Conservation (phyloP, 2,797 vertebrate species). For the Tinamus major region DNA sequence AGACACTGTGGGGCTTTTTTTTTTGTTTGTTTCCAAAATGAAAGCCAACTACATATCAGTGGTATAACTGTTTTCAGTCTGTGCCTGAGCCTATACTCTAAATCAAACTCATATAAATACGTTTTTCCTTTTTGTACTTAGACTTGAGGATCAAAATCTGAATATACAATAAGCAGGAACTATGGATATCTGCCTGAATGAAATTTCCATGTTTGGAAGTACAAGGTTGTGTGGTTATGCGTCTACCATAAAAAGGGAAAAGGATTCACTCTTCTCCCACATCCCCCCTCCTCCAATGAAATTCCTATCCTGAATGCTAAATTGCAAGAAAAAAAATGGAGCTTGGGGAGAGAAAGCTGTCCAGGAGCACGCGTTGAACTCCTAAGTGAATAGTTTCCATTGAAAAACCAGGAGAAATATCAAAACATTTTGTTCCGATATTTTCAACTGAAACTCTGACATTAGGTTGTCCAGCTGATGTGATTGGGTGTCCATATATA, state of each 20-base stretch:
- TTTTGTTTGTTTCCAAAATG: neutral
- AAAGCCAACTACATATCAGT: constrained; percentile 48
- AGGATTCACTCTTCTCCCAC: neutral
- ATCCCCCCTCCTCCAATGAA: neutral
- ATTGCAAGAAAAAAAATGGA: constrained; percentile 23
- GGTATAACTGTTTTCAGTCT: constrained; percentile 29
- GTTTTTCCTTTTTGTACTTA: constrained; percentile 51
- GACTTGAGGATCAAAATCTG: constrained; percentile 24
- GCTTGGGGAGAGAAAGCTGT: neutral
- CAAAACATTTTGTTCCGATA: neutral
- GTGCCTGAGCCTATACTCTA: constrained; percentile 31
- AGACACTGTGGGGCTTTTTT: neutral
- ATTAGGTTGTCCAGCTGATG: neutral
- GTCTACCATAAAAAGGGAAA: constrained; percentile 43
- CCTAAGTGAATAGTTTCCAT: neutral
- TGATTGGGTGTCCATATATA: neutral
- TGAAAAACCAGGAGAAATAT: neutral
- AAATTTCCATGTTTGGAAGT: constrained; percentile 62
- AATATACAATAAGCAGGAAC: constrained; percentile 30
- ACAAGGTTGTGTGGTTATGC: neutral
- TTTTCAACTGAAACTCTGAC: neutral
- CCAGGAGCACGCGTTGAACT: neutral
- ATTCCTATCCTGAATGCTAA: constrained; percentile 9
- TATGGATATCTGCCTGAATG: constrained; percentile 21
- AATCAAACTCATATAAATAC: constrained; percentile 50